Conservation (phyloP, 2,113 vertebrate genomes). For the Cyprinodon tularosa region DNA sequence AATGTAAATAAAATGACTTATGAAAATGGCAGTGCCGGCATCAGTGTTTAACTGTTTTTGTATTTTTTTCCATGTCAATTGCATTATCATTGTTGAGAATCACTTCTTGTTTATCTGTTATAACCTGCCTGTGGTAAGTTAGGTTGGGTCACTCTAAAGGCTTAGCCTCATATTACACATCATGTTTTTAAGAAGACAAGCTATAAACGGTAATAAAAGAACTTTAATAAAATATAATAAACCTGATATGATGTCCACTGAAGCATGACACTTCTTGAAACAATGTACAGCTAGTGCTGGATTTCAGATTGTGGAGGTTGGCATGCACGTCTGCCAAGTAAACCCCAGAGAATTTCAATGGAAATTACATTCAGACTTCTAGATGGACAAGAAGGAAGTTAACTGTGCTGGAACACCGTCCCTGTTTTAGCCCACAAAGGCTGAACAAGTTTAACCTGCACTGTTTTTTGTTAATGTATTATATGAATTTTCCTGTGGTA, state of each 20-base stretch:
- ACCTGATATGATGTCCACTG: background rate
- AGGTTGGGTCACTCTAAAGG: background rate
- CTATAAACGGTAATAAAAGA: no score
- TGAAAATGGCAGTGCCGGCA: no score
- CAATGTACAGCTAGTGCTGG: background rate
- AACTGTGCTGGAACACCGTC: background rate
- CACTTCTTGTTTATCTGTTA: background rate
- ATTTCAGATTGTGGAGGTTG: constrained; percentile 1
- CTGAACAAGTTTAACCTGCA: background rate
- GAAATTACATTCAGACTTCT: background rate
- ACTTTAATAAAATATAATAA: background rate
- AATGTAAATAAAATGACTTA: no score
- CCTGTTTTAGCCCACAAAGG: background rate
- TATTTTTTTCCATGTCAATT: background rate
- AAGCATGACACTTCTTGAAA: background rate
- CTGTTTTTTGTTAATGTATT: no score
- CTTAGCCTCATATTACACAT: no score
- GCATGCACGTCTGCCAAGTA: background rate
- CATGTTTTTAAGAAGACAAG: no score
- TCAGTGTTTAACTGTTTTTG: background rate
- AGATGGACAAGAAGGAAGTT: background rate
- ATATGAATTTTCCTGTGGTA: background rate
- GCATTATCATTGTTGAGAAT: background rate
- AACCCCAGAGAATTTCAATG: background rate
- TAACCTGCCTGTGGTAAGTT: background rate